phyloP scores from a whole-genome alignment of 2,797 vertebrate species.

The Cyclopterus lumpus region DNA sequence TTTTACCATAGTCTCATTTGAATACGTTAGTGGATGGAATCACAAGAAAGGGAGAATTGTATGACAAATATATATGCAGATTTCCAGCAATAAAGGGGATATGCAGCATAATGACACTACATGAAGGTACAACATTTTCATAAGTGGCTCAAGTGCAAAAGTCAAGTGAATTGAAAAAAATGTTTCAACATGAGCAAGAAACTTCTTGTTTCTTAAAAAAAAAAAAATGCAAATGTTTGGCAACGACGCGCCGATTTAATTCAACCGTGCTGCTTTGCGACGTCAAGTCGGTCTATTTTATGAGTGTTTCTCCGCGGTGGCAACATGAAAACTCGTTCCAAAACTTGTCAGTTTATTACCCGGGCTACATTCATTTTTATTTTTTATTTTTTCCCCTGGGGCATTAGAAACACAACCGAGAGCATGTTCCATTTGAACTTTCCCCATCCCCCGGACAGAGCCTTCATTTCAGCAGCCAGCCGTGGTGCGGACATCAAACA shows the following conservation, averaged over 20 bases:
- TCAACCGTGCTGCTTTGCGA: neutral
- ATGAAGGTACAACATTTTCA: neutral
- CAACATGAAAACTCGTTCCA: slow-evolving; percentile 1
- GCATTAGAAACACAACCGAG: slow-evolving; percentile 6
- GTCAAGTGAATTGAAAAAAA: neutral
- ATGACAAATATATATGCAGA: slow-evolving; percentile 1
- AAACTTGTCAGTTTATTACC: neutral
- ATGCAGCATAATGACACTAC: neutral
- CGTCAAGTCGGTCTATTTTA: neutral
- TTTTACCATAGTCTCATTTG: slow-evolving; percentile 1
- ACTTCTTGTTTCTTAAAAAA: neutral
- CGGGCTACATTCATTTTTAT: slow-evolving; percentile 13
- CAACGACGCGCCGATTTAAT: neutral
- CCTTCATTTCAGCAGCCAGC: slow-evolving; percentile 29
- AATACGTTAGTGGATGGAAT: neutral
- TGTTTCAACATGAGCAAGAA: neutral
- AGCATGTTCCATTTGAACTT: slow-evolving; percentile 46
- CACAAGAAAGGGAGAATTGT: neutral
- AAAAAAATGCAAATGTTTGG: neutral
- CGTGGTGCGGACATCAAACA: slow-evolving; percentile 54
- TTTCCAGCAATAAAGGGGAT: neutral
- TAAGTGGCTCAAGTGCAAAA: neutral
- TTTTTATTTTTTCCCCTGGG: slow-evolving; percentile 7
- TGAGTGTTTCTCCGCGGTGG: neutral
- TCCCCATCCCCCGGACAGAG: slow-evolving; percentile 23